A percentile compares a stretch with the other conserved stretches of the same genome.
phyloP scores from a whole-genome alignment of 2,888 invertebrate species.

The Tinea pellionella region DNA sequence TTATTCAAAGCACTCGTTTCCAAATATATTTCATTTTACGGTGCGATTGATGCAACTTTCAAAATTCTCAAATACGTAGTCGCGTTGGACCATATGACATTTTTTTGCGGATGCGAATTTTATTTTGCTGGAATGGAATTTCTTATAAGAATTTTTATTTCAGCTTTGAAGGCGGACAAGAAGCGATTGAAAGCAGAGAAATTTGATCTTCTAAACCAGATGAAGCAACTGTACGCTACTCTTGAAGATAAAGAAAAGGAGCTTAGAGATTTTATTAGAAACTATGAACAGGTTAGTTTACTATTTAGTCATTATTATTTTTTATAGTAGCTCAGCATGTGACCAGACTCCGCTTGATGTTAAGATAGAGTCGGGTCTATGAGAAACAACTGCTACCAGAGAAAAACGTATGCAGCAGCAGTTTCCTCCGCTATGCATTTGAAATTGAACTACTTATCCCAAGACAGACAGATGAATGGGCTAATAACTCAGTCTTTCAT shows the following conservation, averaged over 20 bases:
- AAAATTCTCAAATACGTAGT: not conserved
- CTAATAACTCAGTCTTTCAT: no score
- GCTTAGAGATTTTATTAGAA: slow-evolving; percentile 91
- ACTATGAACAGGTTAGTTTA: slow-evolving; percentile 84
- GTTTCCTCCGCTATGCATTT: no score
- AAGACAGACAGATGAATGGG: no score
- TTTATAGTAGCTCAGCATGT: no score
- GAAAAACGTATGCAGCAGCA: no score
- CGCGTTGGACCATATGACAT: not conserved
- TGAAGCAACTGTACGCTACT: slow-evolving; percentile 94
- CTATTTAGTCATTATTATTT: not conserved
- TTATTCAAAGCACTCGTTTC: slow-evolving; percentile 6
- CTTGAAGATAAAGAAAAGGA: slow-evolving; percentile 96
- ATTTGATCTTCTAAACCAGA: slow-evolving; percentile 91
- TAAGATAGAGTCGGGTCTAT: no score
- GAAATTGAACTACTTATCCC: no score
- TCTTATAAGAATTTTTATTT: not conserved
- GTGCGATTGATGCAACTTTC: slow-evolving; percentile 1
- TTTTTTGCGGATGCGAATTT: not conserved
- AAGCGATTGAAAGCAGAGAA: slow-evolving; percentile 93
- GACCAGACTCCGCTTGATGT: no score
- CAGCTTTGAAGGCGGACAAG: slow-evolving; percentile 88
- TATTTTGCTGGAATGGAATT: not conserved
- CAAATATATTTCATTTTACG: slow-evolving; percentile 10
- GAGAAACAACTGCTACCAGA: no score